Evolutionary conservation across 2,113 vertebrate species (phyloP).

Genomic region (Chaetodon auriga): DNA sequence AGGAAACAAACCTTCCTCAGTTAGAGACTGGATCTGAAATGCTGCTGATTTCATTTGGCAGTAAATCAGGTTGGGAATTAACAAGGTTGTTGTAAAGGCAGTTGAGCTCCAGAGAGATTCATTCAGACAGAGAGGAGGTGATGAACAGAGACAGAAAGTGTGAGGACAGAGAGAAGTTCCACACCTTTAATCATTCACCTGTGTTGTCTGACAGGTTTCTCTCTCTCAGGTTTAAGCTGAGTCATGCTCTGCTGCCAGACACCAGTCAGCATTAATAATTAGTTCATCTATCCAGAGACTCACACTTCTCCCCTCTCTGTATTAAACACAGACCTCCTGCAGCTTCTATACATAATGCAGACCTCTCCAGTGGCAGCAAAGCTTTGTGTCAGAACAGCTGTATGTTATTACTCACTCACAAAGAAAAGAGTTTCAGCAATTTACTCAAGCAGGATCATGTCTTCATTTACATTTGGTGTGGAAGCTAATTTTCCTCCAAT

Average conservation of each 20-base stretch:
- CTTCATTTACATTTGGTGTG: constrained; percentile 27
- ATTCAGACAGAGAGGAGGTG: background rate
- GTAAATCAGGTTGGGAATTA: background rate
- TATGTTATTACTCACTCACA: background rate
- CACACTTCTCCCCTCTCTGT: background rate
- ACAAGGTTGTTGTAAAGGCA: background rate
- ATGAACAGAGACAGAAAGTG: background rate
- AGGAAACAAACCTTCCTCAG: background rate
- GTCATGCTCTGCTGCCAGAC: constrained; percentile 22
- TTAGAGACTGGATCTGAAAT: background rate
- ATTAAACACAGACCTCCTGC: constrained; percentile 5
- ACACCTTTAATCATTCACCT: constrained; percentile 1
- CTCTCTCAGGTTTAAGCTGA: background rate
- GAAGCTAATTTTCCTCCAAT: constrained; percentile 21
- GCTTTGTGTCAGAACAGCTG: constrained; percentile 3
- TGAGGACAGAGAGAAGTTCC: background rate
- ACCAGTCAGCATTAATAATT: constrained; percentile 21
- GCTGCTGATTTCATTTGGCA: background rate
- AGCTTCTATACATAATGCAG: constrained; percentile 15
- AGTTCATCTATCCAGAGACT: constrained; percentile 21
- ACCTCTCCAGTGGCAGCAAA: constrained; percentile 11
- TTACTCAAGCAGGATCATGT: constrained; percentile 20
- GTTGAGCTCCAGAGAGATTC: background rate
- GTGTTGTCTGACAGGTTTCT: background rate
- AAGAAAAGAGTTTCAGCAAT: constrained; percentile 3